Evolutionary conservation across 2,797 vertebrate species (phyloP).

Genomic region (Phoeniculus purpureus): DNA sequence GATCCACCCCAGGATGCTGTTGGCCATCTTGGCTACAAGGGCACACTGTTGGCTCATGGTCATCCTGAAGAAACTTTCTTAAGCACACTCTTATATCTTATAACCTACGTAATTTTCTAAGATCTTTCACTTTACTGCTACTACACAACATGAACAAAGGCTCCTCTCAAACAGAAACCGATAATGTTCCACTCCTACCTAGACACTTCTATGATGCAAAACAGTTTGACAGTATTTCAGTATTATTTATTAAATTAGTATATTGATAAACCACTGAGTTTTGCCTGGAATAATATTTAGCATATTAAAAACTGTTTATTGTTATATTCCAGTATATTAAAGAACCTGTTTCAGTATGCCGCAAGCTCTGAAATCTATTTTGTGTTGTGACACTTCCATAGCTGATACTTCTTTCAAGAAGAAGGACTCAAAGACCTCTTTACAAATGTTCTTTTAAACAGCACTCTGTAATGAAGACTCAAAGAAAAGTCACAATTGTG

Average conservation of each 20-base stretch:
- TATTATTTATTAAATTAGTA: not conserved
- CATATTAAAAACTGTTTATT: not conserved
- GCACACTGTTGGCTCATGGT: too few relatives aligned
- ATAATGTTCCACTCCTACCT: not conserved
- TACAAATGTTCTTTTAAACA: not conserved
- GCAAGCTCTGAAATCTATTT: not conserved
- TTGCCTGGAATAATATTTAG: not conserved
- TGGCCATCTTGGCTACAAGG: too few relatives aligned
- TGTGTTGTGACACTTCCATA: not conserved
- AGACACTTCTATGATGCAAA: not conserved
- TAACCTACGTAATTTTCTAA: not conserved
- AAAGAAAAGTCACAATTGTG: not conserved
- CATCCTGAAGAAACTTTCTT: not conserved
- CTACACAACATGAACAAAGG: not conserved
- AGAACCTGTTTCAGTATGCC: not conserved
- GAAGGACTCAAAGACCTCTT: not conserved
- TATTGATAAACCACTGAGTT: not conserved
- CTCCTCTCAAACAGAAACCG: not conserved
- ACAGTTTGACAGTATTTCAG: not conserved
- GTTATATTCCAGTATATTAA: not conserved
- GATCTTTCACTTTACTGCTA: not conserved
- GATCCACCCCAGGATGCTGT: too few relatives aligned
- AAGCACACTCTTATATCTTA: not conserved
- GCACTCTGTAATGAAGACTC: not conserved
- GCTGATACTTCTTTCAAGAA: not conserved